Evolutionary conservation across 2,888 invertebrate species (phyloP).

Genomic region (Drosophila rubida): DNA sequence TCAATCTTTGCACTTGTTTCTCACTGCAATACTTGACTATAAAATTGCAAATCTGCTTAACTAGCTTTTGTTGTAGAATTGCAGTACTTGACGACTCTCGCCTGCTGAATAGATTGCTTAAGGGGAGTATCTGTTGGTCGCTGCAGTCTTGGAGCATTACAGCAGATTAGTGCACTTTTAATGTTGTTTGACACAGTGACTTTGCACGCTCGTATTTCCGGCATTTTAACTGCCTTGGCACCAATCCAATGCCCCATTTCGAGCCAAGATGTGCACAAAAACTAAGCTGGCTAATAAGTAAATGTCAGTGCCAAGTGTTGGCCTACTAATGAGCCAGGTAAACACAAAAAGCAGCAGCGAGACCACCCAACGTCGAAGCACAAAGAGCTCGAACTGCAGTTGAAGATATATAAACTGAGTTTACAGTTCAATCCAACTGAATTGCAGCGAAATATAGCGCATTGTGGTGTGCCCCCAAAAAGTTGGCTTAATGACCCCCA

Average conservation of each 20-base stretch:
- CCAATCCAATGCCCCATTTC: neutral
- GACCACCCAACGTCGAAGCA: slow-evolving; percentile 3
- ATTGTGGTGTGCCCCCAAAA: slow-evolving; percentile 12
- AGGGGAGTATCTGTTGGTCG: neutral
- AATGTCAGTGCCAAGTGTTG: slow-evolving; percentile 18
- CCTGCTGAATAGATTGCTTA: neutral
- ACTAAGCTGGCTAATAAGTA: neutral
- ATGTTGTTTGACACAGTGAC: neutral
- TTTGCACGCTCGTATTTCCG: slow-evolving; percentile 5
- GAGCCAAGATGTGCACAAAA: neutral
- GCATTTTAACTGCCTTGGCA: neutral
- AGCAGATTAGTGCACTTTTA: neutral
- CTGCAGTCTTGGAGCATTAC: neutral
- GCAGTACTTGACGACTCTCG: neutral
- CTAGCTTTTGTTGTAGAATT: neutral
- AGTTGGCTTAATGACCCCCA: slow-evolving; percentile 50
- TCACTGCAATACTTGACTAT: neutral
- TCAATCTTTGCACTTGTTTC: neutral
- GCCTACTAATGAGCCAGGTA: slow-evolving; percentile 3
- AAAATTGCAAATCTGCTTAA: neutral
- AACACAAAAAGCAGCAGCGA: neutral
- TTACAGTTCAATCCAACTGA: too few species aligned
- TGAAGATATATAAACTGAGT: too few species aligned
- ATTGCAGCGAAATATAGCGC: slow-evolving; percentile 17
- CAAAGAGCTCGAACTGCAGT: too few species aligned